These are phyloP conservation scores for Pseudolycoriella hygida DNA, from an alignment of 2,888 invertebrate species.

Conservation along the genomic window DNA sequence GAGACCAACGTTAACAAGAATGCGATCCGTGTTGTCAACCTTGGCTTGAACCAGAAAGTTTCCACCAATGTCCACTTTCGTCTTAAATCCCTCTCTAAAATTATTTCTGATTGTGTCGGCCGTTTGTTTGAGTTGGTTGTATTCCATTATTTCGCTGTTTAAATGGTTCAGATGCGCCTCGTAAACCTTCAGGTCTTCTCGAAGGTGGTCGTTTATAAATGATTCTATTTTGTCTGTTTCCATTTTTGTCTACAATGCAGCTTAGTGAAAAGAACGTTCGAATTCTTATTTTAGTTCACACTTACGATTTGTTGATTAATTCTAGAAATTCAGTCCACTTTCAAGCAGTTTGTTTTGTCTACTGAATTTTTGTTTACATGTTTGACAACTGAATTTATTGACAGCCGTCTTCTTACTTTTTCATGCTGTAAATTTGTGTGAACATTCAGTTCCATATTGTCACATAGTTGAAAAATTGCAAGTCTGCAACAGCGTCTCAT, in stretches of 20 bases:
- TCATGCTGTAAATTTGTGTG: too few relatives aligned
- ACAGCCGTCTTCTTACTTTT: too few relatives aligned
- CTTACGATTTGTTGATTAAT: too few relatives aligned
- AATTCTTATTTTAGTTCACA: too few relatives aligned
- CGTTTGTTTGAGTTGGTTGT: constrained; percentile 51
- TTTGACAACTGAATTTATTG: too few relatives aligned
- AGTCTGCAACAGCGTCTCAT: too few relatives aligned
- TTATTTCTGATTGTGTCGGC: constrained; percentile 42
- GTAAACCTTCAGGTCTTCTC: constrained; percentile 45
- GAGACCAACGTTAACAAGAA: constrained; percentile 57
- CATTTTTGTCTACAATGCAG: neutral
- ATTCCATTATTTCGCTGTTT: constrained; percentile 52
- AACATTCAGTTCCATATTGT: too few relatives aligned
- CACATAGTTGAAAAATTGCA: too few relatives aligned
- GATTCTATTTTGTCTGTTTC: constrained; percentile 31
- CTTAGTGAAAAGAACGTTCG: too few relatives aligned
- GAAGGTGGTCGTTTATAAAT: constrained; percentile 62
- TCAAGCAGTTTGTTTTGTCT: too few relatives aligned
- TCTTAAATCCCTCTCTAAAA: constrained; percentile 39
- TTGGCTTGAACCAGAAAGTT: constrained; percentile 67
- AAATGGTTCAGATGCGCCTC: constrained; percentile 40
- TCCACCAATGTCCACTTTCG: constrained; percentile 65
- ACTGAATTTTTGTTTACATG: too few relatives aligned
- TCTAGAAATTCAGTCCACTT: too few relatives aligned
- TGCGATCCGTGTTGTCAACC: constrained; percentile 43